These are phyloP conservation scores for Dipodomys spectabilis DNA, from an alignment of 2,113 vertebrate genomes.

Conservation along the genomic window DNA sequence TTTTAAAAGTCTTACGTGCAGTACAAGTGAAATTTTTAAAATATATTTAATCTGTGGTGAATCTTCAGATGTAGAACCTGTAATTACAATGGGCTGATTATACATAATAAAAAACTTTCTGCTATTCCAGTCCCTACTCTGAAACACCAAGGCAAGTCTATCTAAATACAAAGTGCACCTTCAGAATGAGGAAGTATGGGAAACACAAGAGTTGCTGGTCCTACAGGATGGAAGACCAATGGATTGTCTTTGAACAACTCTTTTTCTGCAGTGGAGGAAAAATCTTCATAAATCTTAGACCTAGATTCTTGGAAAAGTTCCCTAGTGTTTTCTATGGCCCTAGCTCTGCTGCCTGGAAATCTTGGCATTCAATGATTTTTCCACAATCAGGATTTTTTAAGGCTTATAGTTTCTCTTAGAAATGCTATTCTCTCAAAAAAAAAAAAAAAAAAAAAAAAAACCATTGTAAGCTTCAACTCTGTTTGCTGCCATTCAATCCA, in stretches of 20 bases:
- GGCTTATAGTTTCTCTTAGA: not conserved
- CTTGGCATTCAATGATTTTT: not conserved
- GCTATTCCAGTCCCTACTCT: rapidly evolving
- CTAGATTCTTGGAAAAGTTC: not conserved
- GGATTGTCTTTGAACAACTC: not conserved
- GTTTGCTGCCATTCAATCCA: not conserved
- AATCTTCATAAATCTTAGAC: not conserved
- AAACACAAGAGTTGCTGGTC: not conserved
- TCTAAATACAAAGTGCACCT: not conserved
- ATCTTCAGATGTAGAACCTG: not conserved
- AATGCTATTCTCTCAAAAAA: not conserved
- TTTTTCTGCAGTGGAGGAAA: not conserved
- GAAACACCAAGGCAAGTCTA: not conserved
- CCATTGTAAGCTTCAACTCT: not conserved
- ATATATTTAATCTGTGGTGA: not conserved
- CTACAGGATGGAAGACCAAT: not conserved
- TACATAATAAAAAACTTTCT: not conserved
- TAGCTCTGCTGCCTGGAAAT: not conserved
- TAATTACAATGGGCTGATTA: not conserved
- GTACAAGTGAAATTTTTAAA: no score
- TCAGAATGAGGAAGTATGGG: not conserved
- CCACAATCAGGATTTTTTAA: not conserved
- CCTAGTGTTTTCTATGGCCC: not conserved
- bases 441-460: not conserved
- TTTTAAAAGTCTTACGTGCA: not conserved